Evolutionary conservation across 2,797 vertebrate genomes (phyloP), one percentile per base, ranked within the genome.

Genomic region (Chaetodon trifasciatus): DNA sequence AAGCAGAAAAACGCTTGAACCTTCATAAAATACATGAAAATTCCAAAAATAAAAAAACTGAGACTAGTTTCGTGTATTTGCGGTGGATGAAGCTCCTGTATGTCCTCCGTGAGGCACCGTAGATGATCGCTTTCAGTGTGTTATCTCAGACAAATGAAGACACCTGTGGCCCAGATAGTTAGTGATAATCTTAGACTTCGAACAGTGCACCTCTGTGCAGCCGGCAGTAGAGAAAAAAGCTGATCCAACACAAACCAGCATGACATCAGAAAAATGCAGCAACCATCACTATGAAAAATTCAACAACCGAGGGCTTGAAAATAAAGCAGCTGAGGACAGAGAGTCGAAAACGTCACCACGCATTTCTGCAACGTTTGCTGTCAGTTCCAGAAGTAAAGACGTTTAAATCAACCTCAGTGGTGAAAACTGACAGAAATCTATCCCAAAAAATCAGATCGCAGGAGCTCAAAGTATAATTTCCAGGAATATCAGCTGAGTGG

Each of bases 231-330:
- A 58, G n/a, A 64, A 40, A 57, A 44, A 70, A 24, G 19, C 70
- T 60, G 42, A 80, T 37, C 46, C 37, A 46, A 57, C 37, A 71
- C 8, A 79, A 61, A 47, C n/a, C 12, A 7, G 19, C 32, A 8
- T 17, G 72, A 55, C 40, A 15, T 21, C 46, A 74, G 6, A 50
- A 49, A 49, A 37, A 64, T 23, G 60, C 42, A 61, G 62, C 17
- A 52, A 35, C 55, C 42, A 23, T 63, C 39, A 72, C 13, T 5
- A 79, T 73, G 47, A 84, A 78, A 81, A 60, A 84, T 78, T 65
- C 35, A 86, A 46, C 10, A 49, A 49, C 55, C 11, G 21, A 42
- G 3, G 60, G 21, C 19, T 24, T 37, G 15, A 44, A 81, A 73
- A 68, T 71, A 58, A 46, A 71, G 19, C 21, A 58, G 52, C 1